Base-by-base conservation (phyloP, 2,888 invertebrate species). In the Chaitophorus viminalis region DNA sequence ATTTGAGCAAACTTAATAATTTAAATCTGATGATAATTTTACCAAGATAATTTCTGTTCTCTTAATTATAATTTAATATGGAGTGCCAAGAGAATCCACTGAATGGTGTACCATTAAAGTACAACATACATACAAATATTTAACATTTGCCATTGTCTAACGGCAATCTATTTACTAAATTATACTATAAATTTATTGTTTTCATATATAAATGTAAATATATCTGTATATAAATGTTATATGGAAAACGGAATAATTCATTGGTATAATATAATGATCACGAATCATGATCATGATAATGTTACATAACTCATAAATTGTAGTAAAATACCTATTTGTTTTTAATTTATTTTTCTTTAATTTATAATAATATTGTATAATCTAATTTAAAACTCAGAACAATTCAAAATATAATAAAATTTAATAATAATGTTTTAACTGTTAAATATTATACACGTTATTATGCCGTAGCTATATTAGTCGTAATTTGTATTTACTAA, bases 1-100 rank as follows among this genome's bases (percentile, higher is more conserved):
- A 36, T 79, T 79, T 79, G 65, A 81, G 39, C 18, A 68, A 81
- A 68, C 21, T 81, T 68, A 81, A 81, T 81, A n/a, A 81, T 29
- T 81, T 65, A 39, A 31, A 81, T 68, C 39, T 65, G 36, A 65
- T 65, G n/a, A 54, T 77, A 31, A 77, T 77, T 77, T 60, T 25
- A 25, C 25, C 60, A 9, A 3, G 25, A 60, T 25, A 60, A 68
- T 68, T 68, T n/a, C 5, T 11, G 77, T 52, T 77, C 31, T 21
- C 77, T 77, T 52, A 31, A 31, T 52, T 76, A 76, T 76, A 76
- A 76, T 76, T 77, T 52, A 52, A 52, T 52, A 77, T 54, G 11
- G 31, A 77, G 31, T 31, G 46, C 46, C 46, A 46, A 46, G 46
- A 46, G 11, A 46, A 46, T 1, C 9, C 46, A 9, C 9, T 9